phyloP scores from a whole-genome alignment of 2,113 vertebrate genomes.

The Alethe diademata region DNA sequence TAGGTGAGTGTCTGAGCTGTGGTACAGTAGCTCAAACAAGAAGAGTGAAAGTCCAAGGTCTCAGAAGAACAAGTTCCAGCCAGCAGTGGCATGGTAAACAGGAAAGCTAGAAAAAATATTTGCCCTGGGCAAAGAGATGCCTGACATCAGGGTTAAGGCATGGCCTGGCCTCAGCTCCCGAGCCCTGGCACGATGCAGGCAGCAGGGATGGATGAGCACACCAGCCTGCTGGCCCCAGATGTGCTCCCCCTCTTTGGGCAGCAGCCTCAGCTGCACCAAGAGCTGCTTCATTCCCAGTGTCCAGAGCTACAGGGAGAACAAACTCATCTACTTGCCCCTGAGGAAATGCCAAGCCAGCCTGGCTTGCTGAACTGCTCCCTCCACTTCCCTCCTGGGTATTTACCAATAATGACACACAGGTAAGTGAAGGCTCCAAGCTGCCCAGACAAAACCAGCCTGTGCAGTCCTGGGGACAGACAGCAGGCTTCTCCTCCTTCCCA shows the following conservation, averaged over 20 bases:
- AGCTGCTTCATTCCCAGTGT: not conserved
- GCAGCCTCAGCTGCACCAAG: not conserved
- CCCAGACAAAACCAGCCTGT: not conserved
- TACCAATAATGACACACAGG: fast-evolving
- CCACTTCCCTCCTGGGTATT: not conserved
- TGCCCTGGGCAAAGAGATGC: fast-evolving
- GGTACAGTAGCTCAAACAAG: not conserved
- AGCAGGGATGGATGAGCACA: not conserved
- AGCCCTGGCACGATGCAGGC: fast-evolving
- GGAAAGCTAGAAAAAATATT: not conserved
- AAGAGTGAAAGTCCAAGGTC: not conserved
- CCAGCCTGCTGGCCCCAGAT: fast-evolving
- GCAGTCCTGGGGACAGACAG: fast-evolving
- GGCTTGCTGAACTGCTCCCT: not conserved
- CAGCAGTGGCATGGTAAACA: not conserved
- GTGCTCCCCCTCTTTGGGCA: not conserved
- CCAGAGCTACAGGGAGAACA: not conserved
- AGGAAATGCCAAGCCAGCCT: not conserved
- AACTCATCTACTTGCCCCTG: not conserved
- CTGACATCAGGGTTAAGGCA: not conserved
- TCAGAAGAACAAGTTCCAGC: not conserved
- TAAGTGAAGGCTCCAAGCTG: not conserved
- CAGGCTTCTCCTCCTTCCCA: not conserved
- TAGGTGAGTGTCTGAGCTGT: not conserved
- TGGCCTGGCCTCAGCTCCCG: not conserved